Evolutionary conservation across 2,797 vertebrate genomes (phyloP), one percentile per base, ranked within the genome.

Genomic region (Phalanger gymnotis): DNA sequence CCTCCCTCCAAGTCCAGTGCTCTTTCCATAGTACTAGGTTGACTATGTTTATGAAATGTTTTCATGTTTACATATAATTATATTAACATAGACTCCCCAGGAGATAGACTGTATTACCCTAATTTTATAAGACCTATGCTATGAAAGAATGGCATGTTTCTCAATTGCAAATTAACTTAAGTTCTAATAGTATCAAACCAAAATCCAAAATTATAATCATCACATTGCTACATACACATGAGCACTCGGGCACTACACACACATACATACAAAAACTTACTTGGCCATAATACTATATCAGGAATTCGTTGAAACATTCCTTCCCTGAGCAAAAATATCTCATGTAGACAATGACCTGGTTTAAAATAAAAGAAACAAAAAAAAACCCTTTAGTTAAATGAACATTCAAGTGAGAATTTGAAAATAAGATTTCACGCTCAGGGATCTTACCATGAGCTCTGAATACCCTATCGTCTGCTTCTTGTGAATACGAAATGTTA

Each of bases 281-380:
- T 99, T 98, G 99, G 99, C 99, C 99, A 99, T 90, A 99, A 98
- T 98, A 99, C 99, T 98, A 99, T 96, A 98, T 99, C 99, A 97
- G 99, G 99, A 98, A 99, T 98, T 94, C 99, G 99, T 93, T 99
- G 99, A 97, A 99, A 98, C 98, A 99, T 99, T 98, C 99, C 99
- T 99, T 99, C 99, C 98, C 99, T 99, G 97, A 99, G 99, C 97
- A 99, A 98, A 98, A 99, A 99, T 98, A 99, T 99, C 98, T 99
- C 99, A 91, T 99, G 99, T 98, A 99, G 98, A 98, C 99, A 99
- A 98, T 99, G 99, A 96, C 99, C 99, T 99, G 98, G 97, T 98
- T 97, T 92, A 97, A 97, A 97, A 94, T 56, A 94, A 97, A 95
- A 98, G 6, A 56, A 56, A 54, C 16, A 54, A 54, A 97, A 96